A percentile compares a stretch with the other conserved stretches of the same genome.
phyloP scores from a whole-genome alignment of 2,888 invertebrate genomes.

The Ommatoiulus sabulosus region DNA sequence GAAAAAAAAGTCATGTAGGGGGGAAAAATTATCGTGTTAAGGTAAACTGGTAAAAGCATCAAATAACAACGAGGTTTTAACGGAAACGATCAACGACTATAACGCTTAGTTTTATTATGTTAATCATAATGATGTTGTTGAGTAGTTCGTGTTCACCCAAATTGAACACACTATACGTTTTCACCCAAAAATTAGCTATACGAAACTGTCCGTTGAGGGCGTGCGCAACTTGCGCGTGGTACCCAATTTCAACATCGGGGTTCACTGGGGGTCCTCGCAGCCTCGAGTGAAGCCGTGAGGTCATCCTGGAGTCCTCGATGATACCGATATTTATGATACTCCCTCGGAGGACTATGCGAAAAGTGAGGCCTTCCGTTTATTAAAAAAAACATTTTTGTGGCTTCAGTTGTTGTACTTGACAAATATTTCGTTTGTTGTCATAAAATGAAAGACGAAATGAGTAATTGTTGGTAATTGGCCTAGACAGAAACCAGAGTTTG shows the following conservation, averaged over 20 bases:
- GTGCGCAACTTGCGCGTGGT: background rate
- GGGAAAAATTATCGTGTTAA: conserved; percentile 38
- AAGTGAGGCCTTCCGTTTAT: background rate
- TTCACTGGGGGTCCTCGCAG: background rate
- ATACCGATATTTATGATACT: background rate
- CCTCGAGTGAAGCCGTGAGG: background rate
- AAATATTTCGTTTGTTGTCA: background rate
- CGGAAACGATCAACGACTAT: background rate
- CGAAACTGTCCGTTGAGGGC: background rate
- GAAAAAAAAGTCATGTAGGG: conserved; percentile 24
- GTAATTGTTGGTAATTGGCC: background rate
- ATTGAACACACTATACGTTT: background rate
- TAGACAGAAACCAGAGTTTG: background rate
- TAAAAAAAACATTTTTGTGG: background rate
- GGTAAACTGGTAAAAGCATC: conserved; percentile 35
- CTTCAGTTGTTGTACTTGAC: conserved; percentile 17
- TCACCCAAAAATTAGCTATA: background rate
- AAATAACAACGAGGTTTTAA: background rate
- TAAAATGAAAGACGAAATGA: background rate
- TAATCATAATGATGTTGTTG: background rate
- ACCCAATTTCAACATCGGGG: background rate
- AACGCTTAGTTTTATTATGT: conserved; percentile 12
- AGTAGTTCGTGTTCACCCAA: background rate
- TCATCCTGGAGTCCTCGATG: background rate
- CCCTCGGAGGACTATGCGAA: background rate